Evolutionary conservation across 2,113 vertebrate genomes (phyloP).

Genomic region (Sylvietta virens): DNA sequence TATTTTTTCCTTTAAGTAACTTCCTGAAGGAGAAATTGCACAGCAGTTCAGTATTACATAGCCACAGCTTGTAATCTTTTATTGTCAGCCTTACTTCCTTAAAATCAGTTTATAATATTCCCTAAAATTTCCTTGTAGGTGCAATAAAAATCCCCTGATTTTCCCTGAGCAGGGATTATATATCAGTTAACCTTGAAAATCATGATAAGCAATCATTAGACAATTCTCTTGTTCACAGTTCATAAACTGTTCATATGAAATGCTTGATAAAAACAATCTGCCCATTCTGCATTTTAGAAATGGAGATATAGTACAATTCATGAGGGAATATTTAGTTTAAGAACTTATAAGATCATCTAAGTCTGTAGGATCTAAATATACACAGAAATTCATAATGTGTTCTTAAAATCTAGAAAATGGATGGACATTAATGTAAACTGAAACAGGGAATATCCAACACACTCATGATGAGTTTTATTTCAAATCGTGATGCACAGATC

Average conservation of each 20-base stretch:
- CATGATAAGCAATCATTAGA: background rate
- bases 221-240: background rate
- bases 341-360: background rate
- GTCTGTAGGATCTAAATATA: background rate
- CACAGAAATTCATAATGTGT: too few relatives aligned
- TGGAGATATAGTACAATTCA: background rate
- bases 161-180: background rate
- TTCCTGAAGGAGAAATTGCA: background rate
- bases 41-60: background rate
- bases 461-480: background rate
- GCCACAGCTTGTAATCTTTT: background rate
- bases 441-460: background rate
- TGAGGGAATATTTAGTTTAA: background rate
- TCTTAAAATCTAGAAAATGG: background rate
- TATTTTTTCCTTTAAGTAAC: background rate
- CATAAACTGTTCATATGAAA: background rate
- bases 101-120: background rate
- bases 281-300: background rate
- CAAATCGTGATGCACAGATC: background rate
- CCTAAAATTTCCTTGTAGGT: background rate
- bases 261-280: background rate
- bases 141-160: background rate
- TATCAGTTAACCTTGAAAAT: background rate
- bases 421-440: background rate
- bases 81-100: background rate